Conservation (phyloP, 2,113 vertebrate genomes). For the Dasyurus viverrinus region DNA sequence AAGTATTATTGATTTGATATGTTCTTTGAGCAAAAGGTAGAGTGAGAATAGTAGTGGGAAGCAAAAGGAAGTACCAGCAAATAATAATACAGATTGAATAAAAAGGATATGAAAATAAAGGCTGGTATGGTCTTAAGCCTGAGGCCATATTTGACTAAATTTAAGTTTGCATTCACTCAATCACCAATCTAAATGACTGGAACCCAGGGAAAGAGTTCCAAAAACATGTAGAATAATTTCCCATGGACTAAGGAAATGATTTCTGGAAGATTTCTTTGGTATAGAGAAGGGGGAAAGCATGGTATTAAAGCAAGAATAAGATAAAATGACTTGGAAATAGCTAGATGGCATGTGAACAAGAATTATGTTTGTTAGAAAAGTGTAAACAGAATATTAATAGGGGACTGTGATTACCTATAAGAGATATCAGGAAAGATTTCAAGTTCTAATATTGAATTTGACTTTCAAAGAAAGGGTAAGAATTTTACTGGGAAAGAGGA, state of each 20-base stretch:
- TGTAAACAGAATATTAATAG: background rate
- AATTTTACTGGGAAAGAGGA: background rate
- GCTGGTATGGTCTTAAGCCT: background rate
- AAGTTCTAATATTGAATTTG: background rate
- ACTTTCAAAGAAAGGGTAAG: background rate
- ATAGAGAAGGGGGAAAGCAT: background rate
- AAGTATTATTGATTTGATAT: background rate
- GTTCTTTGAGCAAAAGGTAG: background rate
- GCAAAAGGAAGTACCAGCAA: background rate
- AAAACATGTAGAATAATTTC: background rate
- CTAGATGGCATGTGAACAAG: background rate
- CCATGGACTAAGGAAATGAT: background rate
- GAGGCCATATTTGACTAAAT: background rate
- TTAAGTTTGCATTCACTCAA: background rate
- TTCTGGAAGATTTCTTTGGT: background rate
- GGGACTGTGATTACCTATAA: background rate
- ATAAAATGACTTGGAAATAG: background rate
- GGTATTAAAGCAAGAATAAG: background rate
- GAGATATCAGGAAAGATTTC: background rate
- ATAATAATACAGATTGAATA: background rate
- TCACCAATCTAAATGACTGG: background rate
- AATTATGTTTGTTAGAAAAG: background rate
- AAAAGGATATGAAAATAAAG: background rate
- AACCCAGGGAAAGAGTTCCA: background rate
- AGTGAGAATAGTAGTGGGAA: background rate